Evolutionary conservation across 2,797 vertebrate species (phyloP).

Genomic region (Phrynocephalus vlangalii): DNA sequence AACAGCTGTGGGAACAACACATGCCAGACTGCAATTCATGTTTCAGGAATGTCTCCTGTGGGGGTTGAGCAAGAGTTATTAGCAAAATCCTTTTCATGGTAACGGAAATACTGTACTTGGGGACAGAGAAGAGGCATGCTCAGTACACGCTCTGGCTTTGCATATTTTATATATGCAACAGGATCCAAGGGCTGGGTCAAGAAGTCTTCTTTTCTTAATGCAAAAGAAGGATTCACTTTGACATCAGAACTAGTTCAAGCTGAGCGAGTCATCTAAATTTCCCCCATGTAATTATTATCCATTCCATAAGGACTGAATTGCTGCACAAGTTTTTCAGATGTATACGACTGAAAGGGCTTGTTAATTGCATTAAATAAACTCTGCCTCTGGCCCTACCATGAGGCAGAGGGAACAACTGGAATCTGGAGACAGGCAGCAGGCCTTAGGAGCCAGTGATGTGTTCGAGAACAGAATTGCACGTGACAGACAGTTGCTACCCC

Average conservation of each 20-base stretch:
- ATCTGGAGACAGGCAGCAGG: no score
- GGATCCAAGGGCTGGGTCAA: conserved; percentile 4
- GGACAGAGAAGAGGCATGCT: conserved; percentile 58
- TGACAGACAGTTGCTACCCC: no score
- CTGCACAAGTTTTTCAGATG: not conserved
- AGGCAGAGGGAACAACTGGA: no score
- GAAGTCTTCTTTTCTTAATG: no score
- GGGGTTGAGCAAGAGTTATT: conserved; percentile 66
- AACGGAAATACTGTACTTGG: conserved; percentile 66
- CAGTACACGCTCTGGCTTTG: conserved; percentile 59
- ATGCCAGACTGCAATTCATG: conserved; percentile 73
- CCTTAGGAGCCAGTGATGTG: no score
- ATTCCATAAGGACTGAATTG: not conserved
- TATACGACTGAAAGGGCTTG: not conserved
- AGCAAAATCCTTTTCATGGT: conserved; percentile 68
- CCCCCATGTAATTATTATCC: not conserved
- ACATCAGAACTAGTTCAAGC: not conserved
- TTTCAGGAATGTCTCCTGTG: conserved; percentile 74
- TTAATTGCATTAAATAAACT: not conserved
- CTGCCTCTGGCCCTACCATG: no score
- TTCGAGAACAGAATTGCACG: no score
- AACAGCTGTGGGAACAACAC: conserved; percentile 64
- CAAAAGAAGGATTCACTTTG: not conserved
- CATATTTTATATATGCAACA: conserved; percentile 44
- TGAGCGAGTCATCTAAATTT: not conserved